These are phyloP conservation scores for Stenopsyche tienmushanensis DNA, from an alignment of 1,140 invertebrate species.

Conservation along the genomic window DNA sequence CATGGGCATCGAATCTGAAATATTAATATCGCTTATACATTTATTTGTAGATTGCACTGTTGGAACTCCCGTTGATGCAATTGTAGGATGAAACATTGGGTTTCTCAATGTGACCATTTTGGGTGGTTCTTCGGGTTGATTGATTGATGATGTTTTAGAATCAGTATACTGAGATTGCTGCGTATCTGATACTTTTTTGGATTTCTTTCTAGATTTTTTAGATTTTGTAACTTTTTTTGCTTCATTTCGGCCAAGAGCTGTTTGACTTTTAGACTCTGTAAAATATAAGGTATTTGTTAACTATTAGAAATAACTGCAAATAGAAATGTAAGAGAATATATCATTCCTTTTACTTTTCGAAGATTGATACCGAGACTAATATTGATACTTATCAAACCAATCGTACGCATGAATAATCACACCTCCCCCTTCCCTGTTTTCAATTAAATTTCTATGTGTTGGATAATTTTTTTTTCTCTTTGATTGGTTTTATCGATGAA, in stretches of 20 bases:
- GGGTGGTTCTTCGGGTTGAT: slow-evolving; percentile 47
- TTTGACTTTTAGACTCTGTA: slow-evolving; percentile 13
- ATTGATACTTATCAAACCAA: too few relatives aligned
- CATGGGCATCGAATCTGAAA: slow-evolving; percentile 54
- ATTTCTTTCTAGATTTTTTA: slow-evolving; percentile 53
- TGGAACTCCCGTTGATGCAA: slow-evolving; percentile 48
- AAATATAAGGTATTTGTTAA: neutral
- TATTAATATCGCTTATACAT: slow-evolving; percentile 58
- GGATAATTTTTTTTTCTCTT: too few relatives aligned
- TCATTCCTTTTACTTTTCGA: too few relatives aligned
- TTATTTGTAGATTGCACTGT: slow-evolving; percentile 62
- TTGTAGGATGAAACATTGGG: slow-evolving; percentile 64
- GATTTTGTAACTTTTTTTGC: slow-evolving; percentile 43
- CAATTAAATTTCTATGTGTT: too few relatives aligned
- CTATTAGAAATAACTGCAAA: neutral
- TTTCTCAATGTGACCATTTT: slow-evolving; percentile 76
- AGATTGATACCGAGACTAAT: too few relatives aligned
- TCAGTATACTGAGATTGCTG: neutral
- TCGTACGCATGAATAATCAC: too few relatives aligned
- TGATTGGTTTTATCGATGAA: too few relatives aligned
- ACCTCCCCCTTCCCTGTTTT: too few relatives aligned
- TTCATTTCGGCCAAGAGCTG: neutral
- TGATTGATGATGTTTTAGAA: slow-evolving; percentile 5
- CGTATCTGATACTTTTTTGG: slow-evolving; percentile 46
- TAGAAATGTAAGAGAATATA: neutral